Evolutionary conservation across 2,797 vertebrate species (phyloP).

Genomic region (Furcifer pardalis): DNA sequence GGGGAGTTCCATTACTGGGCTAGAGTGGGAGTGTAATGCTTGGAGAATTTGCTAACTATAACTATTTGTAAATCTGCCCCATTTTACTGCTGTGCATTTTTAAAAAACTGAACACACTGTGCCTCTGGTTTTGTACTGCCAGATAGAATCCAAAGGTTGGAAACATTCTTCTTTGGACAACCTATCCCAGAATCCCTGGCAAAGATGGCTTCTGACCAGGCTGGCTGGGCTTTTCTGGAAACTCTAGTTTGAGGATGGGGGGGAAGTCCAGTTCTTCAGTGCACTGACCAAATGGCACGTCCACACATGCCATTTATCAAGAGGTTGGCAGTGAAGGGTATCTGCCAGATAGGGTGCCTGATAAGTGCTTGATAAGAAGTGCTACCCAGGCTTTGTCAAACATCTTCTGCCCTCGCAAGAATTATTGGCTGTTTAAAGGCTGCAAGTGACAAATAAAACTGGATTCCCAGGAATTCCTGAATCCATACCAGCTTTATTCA

Average conservation of each 20-base stretch:
- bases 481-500: conserved; percentile 25
- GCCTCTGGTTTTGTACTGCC: too few species aligned
- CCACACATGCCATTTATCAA: not conserved
- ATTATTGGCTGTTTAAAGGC: not conserved
- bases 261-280: too few species aligned
- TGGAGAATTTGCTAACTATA: too few species aligned
- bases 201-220: not conserved
- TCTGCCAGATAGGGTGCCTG: not conserved
- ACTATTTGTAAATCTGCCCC: too few species aligned
- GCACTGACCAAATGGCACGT: not conserved
- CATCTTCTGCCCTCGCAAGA: not conserved
- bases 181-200: not conserved
- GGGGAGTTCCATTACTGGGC: too few species aligned
- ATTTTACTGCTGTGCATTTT: too few species aligned
- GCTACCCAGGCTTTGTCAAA: not conserved
- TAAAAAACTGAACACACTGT: too few species aligned
- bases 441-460: conserved; percentile 16
- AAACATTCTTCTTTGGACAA: not conserved
- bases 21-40: too few species aligned
- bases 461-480: conserved; percentile 16
- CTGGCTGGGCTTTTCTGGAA: not conserved
- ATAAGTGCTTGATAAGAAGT: not conserved
- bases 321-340: not conserved
- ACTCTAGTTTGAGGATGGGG: not conserved
- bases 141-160: not conserved